Evolutionary conservation across 2,888 invertebrate species (phyloP), one percentile per base, ranked within the genome.

Genomic region (Flexamia atlantica): DNA sequence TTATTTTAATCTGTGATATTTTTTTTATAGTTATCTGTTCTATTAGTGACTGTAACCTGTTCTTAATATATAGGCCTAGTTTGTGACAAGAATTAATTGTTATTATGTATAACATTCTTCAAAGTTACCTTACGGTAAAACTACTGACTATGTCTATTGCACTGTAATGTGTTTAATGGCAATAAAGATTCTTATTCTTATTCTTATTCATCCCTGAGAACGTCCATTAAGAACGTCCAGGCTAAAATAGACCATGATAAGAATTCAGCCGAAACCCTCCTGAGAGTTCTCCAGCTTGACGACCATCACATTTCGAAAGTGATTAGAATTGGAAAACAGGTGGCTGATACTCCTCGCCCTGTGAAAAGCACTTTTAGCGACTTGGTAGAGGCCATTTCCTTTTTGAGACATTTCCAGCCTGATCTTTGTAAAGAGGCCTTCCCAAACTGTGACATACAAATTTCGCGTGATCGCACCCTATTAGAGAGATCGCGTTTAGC

Each of bases 171-270:
- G n/a, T n/a, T n/a, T n/a, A n/a, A n/a, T n/a, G n/a, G n/a, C n/a
- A n/a, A n/a, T n/a, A n/a, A n/a, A n/a, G n/a, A n/a, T n/a, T n/a
- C n/a, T n/a, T n/a, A n/a, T n/a, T n/a, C n/a, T n/a, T n/a, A n/a
- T n/a, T n/a, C n/a, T n/a, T n/a, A n/a, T n/a, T n/a, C n/a, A n/a
- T n/a, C 17, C 57, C 57, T 17, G 57, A 57, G n/a, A 23, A 10
- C 57, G 5, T 5, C 57, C 7, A 17, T 20, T 23, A 57, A 7
- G 57, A 17, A 57, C 17, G 23, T 57, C 17, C 57, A 57, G 23
- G 57, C 7, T 17, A 57, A 57, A 57, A 57, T 57, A 57, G 57
- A 57, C 57, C 57, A 57, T 17, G 57, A 57, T 57, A 57, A 57
- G 57, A 57, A 57, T 10, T 5, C 57, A 57, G 57, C 17, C 17